A percentile compares a stretch with the other conserved stretches of the same genome.
These are phyloP conservation scores for Halichondria panicea DNA, from an alignment of 37 sponge, comb jelly and placozoan species.

Conservation along the genomic window DNA sequence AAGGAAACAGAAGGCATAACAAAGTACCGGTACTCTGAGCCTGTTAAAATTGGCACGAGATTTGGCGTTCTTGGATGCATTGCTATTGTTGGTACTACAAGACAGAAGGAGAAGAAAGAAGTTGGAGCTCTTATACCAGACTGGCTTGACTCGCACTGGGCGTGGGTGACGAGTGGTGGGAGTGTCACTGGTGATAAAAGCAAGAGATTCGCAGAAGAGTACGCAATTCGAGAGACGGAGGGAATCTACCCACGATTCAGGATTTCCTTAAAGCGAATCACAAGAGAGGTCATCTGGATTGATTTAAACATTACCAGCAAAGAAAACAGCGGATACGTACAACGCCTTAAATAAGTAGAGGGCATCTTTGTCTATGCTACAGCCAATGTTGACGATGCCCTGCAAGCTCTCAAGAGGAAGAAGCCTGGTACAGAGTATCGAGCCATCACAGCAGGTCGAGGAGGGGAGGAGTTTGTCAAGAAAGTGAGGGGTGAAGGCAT, in stretches of 20 bases:
- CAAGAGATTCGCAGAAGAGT: not conserved
- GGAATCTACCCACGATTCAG: not conserved
- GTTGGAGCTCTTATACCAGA: not conserved
- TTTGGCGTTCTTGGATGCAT: slow-evolving; percentile 4
- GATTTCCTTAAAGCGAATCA: not conserved
- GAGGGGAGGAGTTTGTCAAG: slow-evolving; percentile 11
- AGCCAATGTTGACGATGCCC: not conserved
- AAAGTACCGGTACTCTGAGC: not conserved
- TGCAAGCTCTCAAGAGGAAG: not conserved
- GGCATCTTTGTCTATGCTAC: slow-evolving; percentile 6
- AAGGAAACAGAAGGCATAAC: not conserved
- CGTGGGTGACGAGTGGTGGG: slow-evolving; percentile 5
- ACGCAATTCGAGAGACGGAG: not conserved
- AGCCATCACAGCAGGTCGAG: slow-evolving; percentile 5
- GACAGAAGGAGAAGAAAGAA: not conserved
- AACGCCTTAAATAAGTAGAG: not conserved
- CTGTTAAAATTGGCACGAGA: not conserved
- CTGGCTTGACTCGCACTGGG: slow-evolving; percentile 3
- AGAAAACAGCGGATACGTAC: slow-evolving; percentile 9
- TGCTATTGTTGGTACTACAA: not conserved
- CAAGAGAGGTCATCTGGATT: not conserved
- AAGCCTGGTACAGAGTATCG: slow-evolving; percentile 9
- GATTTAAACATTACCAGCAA: slow-evolving; percentile 5
- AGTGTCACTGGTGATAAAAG: not conserved
- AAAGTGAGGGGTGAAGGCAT: slow-evolving; percentile 1